A percentile compares a stretch with the other conserved stretches of the same genome.
phyloP scores from a whole-genome alignment of 2,888 invertebrate species.

The Limulus polyphemus region DNA sequence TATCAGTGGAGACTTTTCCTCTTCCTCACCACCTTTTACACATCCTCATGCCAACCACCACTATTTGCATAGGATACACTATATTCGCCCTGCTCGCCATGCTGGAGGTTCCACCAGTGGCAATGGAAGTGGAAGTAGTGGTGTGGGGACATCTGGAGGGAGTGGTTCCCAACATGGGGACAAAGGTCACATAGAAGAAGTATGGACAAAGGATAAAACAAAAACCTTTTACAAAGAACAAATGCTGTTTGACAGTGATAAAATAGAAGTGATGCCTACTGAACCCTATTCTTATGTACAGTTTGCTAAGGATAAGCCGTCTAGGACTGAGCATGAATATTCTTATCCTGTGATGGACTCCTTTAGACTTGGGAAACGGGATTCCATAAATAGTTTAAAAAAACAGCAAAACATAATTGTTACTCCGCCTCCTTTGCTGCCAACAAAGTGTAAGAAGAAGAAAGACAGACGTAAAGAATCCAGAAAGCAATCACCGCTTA shows the following conservation, averaged over 20 bases:
- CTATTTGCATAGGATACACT: conserved; percentile 48
- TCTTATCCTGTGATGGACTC: conserved; percentile 59
- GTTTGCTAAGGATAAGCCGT: conserved; percentile 43
- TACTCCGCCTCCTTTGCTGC: conserved; percentile 39
- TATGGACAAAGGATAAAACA: conserved; percentile 30
- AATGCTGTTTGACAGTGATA: conserved; percentile 19
- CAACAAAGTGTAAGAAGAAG: conserved; percentile 25
- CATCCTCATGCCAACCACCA: conserved; percentile 34
- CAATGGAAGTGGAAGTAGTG: too few relatives aligned
- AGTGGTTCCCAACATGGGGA: conserved; percentile 6
- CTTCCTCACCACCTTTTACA: conserved; percentile 19
- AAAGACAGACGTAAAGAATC: not conserved
- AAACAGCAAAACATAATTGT: conserved; percentile 30
- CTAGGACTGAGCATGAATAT: conserved; percentile 62
- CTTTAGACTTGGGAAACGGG: conserved; percentile 23
- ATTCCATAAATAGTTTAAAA: conserved; percentile 11
- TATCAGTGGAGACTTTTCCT: conserved; percentile 8
- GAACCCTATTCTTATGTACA: conserved; percentile 63
- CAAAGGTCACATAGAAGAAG: conserved; percentile 28
- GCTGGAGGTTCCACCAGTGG: not conserved
- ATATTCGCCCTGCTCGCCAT: conserved; percentile 35
- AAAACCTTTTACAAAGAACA: conserved; percentile 11
- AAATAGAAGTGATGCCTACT: conserved; percentile 20
- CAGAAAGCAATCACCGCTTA: not conserved
- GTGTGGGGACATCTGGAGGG: conserved; percentile 6